Percentiles rank a stretch among this genome's conserved stretches.
Evolutionary conservation across 2,113 vertebrate genomes (phyloP).

Genomic region (Psittacara wagleri): DNA sequence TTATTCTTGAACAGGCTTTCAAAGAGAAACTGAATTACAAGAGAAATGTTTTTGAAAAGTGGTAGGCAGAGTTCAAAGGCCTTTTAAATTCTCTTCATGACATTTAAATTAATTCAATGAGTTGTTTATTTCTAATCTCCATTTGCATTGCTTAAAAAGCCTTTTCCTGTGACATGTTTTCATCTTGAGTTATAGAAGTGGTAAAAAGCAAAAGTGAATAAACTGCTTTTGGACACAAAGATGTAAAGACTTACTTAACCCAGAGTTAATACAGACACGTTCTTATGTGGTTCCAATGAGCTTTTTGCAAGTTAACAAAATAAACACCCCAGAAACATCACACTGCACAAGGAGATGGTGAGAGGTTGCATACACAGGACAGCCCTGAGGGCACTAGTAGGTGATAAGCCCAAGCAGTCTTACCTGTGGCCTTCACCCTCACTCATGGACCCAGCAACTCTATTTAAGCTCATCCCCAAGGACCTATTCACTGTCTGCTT

Average conservation of each 20-base stretch:
- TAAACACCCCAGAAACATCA: background rate
- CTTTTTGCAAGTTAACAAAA: background rate
- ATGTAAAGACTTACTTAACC: background rate
- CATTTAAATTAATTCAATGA: background rate
- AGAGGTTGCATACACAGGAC: background rate
- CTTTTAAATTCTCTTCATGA: background rate
- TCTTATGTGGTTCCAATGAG: background rate
- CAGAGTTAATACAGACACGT: background rate
- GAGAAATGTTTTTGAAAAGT: background rate
- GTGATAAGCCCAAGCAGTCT: background rate
- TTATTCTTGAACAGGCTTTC: background rate
- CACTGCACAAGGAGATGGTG: background rate
- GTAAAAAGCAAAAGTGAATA: background rate
- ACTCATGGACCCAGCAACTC: background rate
- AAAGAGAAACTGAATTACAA: background rate
- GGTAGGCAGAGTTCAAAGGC: background rate
- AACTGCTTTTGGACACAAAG: background rate
- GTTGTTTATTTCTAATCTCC: background rate
- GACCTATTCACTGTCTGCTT: rapidly evolving
- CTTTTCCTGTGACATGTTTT: background rate
- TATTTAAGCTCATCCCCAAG: background rate
- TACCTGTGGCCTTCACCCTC: background rate
- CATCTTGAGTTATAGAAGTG: background rate
- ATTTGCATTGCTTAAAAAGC: background rate
- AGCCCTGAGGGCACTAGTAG: background rate